Evolutionary conservation across 2,113 vertebrate species (phyloP), one percentile per base, ranked within the genome.

Genomic region (Channa maculata): DNA sequence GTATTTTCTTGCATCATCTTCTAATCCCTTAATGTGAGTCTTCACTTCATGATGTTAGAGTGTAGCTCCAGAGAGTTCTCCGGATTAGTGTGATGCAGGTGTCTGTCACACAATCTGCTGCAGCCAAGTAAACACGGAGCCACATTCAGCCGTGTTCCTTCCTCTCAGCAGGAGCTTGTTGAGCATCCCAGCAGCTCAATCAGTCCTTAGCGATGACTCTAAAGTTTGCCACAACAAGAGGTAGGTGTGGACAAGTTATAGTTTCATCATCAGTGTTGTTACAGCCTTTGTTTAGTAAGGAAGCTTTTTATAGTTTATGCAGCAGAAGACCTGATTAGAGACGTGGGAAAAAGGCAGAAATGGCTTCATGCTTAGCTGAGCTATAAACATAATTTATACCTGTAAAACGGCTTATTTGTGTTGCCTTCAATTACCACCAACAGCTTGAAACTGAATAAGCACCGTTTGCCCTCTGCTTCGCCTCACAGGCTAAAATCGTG

Each of bases 11-110:
- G 1, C 24, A 24, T 4, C 8, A 51, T 6, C 8, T 5, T 34
- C 9, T 49, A 63, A 65, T 44, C 11, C 10, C 2, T 57, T 57
- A 9, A 58, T 46, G 44, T 50, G 7, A 8, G n/a, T 14, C 48
- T 13, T 41, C 1, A 41, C 44, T 55, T 50, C 50, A 73, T 71
- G 43, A 66, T 77, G 68, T 69, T 50, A 24, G 38, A 44, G 62
- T 12, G 51, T 41, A 7, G 15, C 62, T 65, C 70, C 33, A 4
- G 24, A 71, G 61, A 66, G 60, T 79, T 45, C 46, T 38, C 0
- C 44, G 88, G 86, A 89, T 91, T 91, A 92, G 65, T 64, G 53
- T 79, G 80, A 88, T 91, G 84, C 91, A 92, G 89, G 88, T 91
- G 84, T 84, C 88, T 77, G 84, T 82, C 85, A 72, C 88, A 78